These are phyloP conservation scores for Eilema sororculum DNA, from an alignment of 2,888 invertebrate species.

Conservation along the genomic window DNA sequence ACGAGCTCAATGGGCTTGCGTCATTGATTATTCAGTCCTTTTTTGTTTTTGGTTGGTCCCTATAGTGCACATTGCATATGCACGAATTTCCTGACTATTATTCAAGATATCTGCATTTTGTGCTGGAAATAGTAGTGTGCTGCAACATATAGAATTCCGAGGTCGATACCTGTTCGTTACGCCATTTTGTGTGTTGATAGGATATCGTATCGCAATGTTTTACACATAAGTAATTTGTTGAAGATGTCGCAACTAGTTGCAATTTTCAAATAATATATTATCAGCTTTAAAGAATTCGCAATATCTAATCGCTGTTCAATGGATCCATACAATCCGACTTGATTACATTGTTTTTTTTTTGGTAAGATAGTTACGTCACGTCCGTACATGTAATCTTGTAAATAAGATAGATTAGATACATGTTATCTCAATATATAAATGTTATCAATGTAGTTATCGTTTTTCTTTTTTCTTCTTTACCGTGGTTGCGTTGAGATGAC, in stretches of 20 bases:
- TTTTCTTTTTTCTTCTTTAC: too few species aligned
- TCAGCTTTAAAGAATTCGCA: neutral
- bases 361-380: neutral
- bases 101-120: neutral
- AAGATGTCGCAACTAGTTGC: neutral
- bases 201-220: neutral
- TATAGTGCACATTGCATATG: too few species aligned
- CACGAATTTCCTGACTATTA: too few species aligned
- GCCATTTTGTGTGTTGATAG: neutral
- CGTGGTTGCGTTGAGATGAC: too few species aligned
- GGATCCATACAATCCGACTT: neutral
- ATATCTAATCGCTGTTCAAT: neutral
- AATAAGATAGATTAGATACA: neutral
- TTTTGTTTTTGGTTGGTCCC: too few species aligned
- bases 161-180: neutral
- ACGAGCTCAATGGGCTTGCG: too few species aligned
- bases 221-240: neutral
- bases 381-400: neutral
- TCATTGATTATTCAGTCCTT: too few species aligned
- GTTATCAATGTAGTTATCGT: too few species aligned
- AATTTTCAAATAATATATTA: conserved; percentile 4
- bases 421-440: neutral
- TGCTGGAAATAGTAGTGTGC: neutral
- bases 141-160: conserved; percentile 1
- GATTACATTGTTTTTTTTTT: neutral